A percentile compares a stretch with the other conserved stretches of the same genome.
These are phyloP conservation scores for Stenotaenia linearis DNA, from an alignment of 2,888 invertebrate genomes.

Conservation along the genomic window DNA sequence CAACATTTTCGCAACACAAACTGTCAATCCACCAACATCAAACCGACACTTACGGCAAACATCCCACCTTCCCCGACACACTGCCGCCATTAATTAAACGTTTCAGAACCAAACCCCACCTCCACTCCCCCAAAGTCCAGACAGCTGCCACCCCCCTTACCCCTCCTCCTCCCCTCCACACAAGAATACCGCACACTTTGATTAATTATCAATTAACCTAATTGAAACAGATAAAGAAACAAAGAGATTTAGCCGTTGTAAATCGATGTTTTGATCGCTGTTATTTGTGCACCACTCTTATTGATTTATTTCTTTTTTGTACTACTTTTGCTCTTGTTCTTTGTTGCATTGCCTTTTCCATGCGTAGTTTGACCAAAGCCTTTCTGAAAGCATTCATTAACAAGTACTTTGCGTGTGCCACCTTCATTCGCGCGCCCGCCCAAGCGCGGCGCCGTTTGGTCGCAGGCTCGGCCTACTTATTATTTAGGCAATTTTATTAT, in stretches of 20 bases:
- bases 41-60: too few relatives aligned
- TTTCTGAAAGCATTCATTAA: slow-evolving; percentile 9
- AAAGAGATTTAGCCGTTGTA: not conserved
- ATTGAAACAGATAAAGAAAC: not conserved
- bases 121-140: too few relatives aligned
- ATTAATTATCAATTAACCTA: not conserved
- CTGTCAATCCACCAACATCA: too few relatives aligned
- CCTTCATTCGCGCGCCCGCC: not conserved
- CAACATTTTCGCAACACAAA: too few relatives aligned
- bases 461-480: not conserved
- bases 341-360: not conserved
- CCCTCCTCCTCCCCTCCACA: too few relatives aligned
- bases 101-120: too few relatives aligned
- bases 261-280: not conserved
- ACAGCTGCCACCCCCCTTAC: too few relatives aligned
- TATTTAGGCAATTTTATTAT: not conserved
- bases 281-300: not conserved
- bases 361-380: not conserved
- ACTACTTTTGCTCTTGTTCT: not conserved
- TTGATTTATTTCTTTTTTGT: not conserved
- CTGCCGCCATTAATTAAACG: too few relatives aligned
- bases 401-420: not conserved
- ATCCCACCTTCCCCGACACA: too few relatives aligned
- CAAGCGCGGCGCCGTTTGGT: not conserved
- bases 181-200: too few relatives aligned